Evolutionary conservation across 1,140 invertebrate genomes (phyloP).

Genomic region (Drosophila watanabei): DNA sequence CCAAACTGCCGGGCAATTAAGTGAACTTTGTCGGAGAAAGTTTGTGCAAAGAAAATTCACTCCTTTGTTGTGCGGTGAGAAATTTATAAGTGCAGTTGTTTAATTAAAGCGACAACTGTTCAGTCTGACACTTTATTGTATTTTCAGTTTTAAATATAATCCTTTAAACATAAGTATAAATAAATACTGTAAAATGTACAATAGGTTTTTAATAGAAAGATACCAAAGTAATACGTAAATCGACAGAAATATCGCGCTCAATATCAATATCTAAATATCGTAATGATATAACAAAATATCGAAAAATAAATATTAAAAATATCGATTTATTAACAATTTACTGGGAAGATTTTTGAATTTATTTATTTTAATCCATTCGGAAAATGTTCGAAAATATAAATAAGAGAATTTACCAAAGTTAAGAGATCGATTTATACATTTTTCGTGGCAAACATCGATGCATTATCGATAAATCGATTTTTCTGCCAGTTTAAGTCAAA

Average conservation of each 20-base stretch:
- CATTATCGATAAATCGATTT: too few species aligned
- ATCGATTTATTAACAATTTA: too few species aligned
- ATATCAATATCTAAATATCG: too few species aligned
- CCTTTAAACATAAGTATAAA: background rate
- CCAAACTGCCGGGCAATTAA: background rate
- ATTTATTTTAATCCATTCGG: too few species aligned
- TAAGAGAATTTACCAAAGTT: too few species aligned
- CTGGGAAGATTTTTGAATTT: too few species aligned
- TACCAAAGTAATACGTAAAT: background rate
- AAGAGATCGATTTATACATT: too few species aligned
- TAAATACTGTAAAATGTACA: background rate
- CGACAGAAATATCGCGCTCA: background rate
- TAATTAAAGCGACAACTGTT: slow-evolving; percentile 1
- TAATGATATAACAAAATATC: too few species aligned
- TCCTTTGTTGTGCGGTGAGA: background rate
- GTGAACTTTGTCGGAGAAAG: background rate
- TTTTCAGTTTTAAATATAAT: background rate
- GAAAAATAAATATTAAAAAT: too few species aligned
- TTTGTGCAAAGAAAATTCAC: background rate
- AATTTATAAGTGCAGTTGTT: background rate
- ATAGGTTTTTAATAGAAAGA: background rate
- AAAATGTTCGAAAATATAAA: too few species aligned
- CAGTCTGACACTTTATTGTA: background rate
- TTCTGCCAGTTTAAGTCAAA: too few species aligned
- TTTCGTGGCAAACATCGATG: too few species aligned